phyloP scores from a whole-genome alignment of 2,113 vertebrate genomes.

The Leucoraja erinaceus region DNA sequence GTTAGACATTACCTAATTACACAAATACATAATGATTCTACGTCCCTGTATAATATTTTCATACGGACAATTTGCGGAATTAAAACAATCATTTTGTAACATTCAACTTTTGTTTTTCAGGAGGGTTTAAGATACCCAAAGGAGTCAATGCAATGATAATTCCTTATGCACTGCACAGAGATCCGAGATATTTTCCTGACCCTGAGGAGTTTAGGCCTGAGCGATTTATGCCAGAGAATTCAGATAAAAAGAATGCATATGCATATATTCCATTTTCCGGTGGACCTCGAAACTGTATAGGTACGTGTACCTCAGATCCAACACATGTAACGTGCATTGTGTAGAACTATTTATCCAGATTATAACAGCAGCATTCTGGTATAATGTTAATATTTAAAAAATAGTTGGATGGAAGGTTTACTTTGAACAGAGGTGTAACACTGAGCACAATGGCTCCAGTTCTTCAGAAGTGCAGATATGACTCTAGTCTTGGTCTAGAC shows the following conservation, averaged over 20 bases:
- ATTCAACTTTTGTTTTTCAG: conserved; percentile 50
- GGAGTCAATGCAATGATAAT: conserved; percentile 62
- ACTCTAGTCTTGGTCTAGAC: background rate
- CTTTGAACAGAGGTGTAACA: background rate
- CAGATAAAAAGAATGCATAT: conserved; percentile 65
- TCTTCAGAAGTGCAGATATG: background rate
- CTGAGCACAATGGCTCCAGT: background rate
- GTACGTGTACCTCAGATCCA: conserved; percentile 53
- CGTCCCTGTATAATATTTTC: background rate
- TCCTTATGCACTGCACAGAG: conserved; percentile 75
- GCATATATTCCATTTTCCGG: conserved; percentile 88
- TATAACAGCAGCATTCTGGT: background rate
- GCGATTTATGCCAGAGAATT: conserved; percentile 78
- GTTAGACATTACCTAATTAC: too few relatives aligned
- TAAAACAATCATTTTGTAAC: background rate
- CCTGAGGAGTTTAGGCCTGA: conserved; percentile 84
- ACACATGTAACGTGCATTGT: background rate
- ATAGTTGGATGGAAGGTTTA: background rate
- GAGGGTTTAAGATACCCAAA: conserved; percentile 66
- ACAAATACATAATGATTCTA: background rate
- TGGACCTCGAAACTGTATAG: conserved; percentile 88
- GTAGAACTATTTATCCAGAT: background rate
- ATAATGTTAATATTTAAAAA: background rate
- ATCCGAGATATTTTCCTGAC: conserved; percentile 72
- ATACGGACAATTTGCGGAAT: background rate